Evolutionary conservation across 2,888 invertebrate genomes (phyloP).

Genomic region (Alcis repandata): DNA sequence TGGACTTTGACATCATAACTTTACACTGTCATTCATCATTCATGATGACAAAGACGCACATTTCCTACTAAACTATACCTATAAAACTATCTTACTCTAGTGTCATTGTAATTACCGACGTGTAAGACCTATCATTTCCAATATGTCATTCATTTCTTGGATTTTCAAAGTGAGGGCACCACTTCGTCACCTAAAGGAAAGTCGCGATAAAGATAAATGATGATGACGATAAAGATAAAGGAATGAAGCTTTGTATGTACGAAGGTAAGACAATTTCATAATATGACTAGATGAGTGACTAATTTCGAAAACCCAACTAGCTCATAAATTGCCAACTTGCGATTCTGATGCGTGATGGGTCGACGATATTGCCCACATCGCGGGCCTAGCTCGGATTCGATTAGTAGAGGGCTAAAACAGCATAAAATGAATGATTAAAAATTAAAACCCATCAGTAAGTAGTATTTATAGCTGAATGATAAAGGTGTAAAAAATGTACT

Average conservation of each 20-base stretch:
- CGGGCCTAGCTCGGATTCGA: too few species aligned
- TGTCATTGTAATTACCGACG: slow-evolving; percentile 6
- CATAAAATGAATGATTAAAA: too few species aligned
- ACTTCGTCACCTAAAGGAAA: slow-evolving; percentile 1
- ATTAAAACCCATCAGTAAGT: background rate
- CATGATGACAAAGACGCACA: slow-evolving; percentile 3
- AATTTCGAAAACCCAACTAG: too few species aligned
- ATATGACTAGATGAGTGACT: too few species aligned
- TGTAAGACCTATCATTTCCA: slow-evolving; percentile 4
- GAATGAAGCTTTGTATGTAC: too few species aligned
- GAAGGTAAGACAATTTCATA: too few species aligned
- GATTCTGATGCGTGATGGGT: too few species aligned
- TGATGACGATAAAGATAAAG: background rate
- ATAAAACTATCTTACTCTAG: background rate
- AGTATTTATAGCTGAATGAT: too few species aligned
- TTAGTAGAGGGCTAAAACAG: too few species aligned
- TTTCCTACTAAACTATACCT: background rate
- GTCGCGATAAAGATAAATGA: background rate
- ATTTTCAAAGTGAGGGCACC: background rate
- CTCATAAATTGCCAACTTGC: too few species aligned
- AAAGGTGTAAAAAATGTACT: too few species aligned
- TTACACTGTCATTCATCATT: slow-evolving; percentile 11
- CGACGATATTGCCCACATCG: too few species aligned
- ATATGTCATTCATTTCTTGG: background rate
- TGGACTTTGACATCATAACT: slow-evolving; percentile 25